Conservation (phyloP, 2,888 invertebrate genomes). For the Perdita meconis region DNA sequence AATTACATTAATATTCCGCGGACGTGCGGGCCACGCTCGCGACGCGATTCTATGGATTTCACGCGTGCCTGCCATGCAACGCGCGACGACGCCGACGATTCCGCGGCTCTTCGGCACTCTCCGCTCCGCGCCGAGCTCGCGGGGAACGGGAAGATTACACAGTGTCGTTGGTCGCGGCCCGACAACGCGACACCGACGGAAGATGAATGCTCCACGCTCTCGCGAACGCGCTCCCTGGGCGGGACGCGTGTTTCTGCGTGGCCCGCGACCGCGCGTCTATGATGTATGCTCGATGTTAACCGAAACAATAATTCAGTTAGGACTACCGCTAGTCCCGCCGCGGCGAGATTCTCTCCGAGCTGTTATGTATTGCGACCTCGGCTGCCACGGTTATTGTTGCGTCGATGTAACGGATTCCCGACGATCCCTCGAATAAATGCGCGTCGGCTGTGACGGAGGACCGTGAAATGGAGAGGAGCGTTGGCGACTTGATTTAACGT, state of each 20-base stretch:
- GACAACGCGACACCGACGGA: conserved; percentile 60
- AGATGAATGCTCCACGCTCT: conserved; percentile 74
- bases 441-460: no score
- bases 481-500: background rate
- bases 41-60: conserved; percentile 49
- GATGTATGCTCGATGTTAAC: conserved; percentile 76
- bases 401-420: conserved; percentile 43
- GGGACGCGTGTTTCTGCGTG: conserved; percentile 69
- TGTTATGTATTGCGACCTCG: conserved; percentile 14
- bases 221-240: conserved; percentile 68
- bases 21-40: conserved; percentile 55
- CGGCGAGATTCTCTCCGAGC: conserved; percentile 24
- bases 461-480: background rate
- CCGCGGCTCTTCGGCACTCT: background rate
- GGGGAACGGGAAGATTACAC: conserved; percentile 47
- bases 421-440: conserved; percentile 7
- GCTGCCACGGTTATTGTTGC: conserved; percentile 40
- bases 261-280: conserved; percentile 62
- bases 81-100: conserved; percentile 2
- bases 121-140: background rate
- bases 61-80: conserved; percentile 50
- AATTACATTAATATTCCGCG: conserved; percentile 69
- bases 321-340: conserved; percentile 69
- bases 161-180: conserved; percentile 53
- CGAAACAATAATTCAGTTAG: conserved; percentile 78